A percentile compares a stretch with the other conserved stretches of the same genome.
phyloP scores from a whole-genome alignment of 2,888 invertebrate species.

The Cheilosia urbana region DNA sequence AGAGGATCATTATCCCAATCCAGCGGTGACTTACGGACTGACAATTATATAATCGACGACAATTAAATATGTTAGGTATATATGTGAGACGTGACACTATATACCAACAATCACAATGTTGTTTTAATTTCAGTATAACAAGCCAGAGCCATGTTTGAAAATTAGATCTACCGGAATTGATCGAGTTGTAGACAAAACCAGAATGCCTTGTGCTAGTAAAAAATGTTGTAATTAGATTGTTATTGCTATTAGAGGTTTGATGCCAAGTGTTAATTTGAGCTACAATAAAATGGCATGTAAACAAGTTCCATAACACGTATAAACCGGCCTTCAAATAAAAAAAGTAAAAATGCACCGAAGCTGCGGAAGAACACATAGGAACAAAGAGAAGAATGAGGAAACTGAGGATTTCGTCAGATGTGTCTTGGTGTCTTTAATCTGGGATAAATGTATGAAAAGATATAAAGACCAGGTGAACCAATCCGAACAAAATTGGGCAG shows the following conservation, averaged over 20 bases:
- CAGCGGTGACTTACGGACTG: not conserved
- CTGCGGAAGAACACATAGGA: no score
- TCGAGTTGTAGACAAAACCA: not conserved
- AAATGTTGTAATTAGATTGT: constrained; percentile 4
- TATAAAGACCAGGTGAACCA: no score
- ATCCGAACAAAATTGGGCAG: no score
- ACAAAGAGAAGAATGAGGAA: no score
- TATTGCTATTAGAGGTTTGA: constrained; percentile 11
- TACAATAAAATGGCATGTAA: not conserved
- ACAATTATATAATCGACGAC: not conserved
- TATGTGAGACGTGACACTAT: not conserved
- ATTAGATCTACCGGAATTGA: not conserved
- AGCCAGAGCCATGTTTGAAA: not conserved
- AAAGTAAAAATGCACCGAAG: no score
- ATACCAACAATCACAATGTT: not conserved
- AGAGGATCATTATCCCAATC: not conserved
- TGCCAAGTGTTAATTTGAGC: not conserved
- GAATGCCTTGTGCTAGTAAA: not conserved
- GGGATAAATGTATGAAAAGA: no score
- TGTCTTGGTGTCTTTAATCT: no score
- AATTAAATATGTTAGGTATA: not conserved
- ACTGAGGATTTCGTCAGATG: no score
- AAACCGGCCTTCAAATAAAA: no score
- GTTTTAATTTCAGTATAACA: not conserved
- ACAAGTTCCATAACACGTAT: no score